A percentile compares a stretch with the other conserved stretches of the same genome.
Conservation (phyloP, 2,113 vertebrate species). For the Telmatochromis sp. region DNA sequence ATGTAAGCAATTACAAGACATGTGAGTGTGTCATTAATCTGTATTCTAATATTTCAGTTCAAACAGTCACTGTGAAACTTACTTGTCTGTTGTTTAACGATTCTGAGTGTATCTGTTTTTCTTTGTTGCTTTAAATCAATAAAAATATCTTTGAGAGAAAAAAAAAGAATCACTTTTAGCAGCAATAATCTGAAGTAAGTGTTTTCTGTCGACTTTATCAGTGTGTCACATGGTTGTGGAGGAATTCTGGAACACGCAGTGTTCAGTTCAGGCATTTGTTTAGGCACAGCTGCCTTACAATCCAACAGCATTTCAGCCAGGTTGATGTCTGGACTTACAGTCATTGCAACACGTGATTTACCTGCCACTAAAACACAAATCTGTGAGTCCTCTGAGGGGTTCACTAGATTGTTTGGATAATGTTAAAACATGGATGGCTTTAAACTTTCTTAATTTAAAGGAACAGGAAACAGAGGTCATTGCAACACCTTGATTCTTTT, state of each 20-base stretch:
- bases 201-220: not conserved
- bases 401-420: not conserved
- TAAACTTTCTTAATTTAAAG: not conserved
- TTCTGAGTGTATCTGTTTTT: too few species aligned
- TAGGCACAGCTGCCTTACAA: fast-evolving
- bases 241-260: fast-evolving
- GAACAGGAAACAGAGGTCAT: not conserved
- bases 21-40: too few species aligned
- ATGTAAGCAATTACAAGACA: too few species aligned
- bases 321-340: not conserved
- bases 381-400: not conserved
- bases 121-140: too few species aligned
- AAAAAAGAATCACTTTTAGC: not conserved
- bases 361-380: not conserved
- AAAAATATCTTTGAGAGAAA: fast-evolving
- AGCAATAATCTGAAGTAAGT: not conserved
- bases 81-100: too few species aligned
- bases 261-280: not conserved
- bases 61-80: too few species aligned
- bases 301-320: not conserved
- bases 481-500: not conserved
- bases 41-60: too few species aligned
- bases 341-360: not conserved
- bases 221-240: not conserved
- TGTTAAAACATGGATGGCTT: not conserved